Conservation (phyloP, 2,113 vertebrate genomes). For the Corapipo altera region DNA sequence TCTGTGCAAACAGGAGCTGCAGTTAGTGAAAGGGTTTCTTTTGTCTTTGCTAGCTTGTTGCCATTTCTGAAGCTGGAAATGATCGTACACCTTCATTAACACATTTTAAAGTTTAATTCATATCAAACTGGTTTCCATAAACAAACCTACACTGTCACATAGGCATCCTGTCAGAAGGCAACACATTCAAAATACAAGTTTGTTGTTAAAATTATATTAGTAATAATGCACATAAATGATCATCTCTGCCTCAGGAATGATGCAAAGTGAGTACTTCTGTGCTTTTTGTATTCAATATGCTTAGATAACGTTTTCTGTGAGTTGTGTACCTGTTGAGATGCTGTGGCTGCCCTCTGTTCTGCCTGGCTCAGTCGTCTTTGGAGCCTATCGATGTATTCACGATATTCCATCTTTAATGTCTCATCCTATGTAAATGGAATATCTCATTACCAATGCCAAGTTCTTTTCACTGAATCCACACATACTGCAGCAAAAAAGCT, state of each 20-base stretch:
- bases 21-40: background rate
- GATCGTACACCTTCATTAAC: background rate
- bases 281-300: background rate
- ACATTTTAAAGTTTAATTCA: background rate
- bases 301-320: background rate
- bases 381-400: slow-evolving; percentile 84
- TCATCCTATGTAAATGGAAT: slow-evolving; percentile 77
- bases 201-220: background rate
- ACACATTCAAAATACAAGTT: background rate
- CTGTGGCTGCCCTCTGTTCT: slow-evolving; percentile 83
- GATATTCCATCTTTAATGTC: slow-evolving; percentile 80
- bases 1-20: background rate
- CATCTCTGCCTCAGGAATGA: background rate
- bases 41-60: background rate
- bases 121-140: background rate
- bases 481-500: background rate
- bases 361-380: slow-evolving; percentile 85
- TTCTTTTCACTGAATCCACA: background rate
- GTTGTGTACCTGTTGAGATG: slow-evolving; percentile 84
- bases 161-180: background rate
- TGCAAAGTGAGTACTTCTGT: background rate
- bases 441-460: slow-evolving; percentile 21
- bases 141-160: background rate
- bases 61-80: background rate
- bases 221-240: background rate